These are phyloP conservation scores for Deilephila elpenor DNA, from an alignment of 2,888 invertebrate genomes.

Conservation along the genomic window DNA sequence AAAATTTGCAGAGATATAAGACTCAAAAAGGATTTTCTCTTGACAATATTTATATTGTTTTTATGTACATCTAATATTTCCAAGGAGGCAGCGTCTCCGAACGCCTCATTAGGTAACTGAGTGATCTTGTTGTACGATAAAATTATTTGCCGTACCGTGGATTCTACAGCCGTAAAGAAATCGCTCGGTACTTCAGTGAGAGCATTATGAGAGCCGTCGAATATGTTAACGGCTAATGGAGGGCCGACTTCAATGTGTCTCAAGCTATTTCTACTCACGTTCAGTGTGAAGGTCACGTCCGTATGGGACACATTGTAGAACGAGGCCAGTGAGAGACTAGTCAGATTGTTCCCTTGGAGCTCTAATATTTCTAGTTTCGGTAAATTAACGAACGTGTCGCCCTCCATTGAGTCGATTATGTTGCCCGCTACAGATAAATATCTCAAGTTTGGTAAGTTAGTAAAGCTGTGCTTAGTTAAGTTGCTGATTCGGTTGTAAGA, in stretches of 20 bases:
- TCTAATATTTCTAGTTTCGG: conserved; percentile 91
- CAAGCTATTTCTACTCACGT: conserved; percentile 90
- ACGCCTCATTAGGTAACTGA: conserved; percentile 89
- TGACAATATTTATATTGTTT: conserved; percentile 89
- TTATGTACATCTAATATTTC: conserved; percentile 90
- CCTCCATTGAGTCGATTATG: conserved; percentile 89
- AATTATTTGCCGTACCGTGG: conserved; percentile 87
- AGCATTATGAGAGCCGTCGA: conserved; percentile 89
- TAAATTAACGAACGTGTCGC: conserved; percentile 90
- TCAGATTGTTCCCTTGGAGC: conserved; percentile 91
- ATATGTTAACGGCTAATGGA: conserved; percentile 86
- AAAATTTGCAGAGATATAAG: conserved; percentile 90
- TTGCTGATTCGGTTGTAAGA: conserved; percentile 90
- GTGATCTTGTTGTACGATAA: conserved; percentile 90
- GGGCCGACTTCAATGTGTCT: conserved; percentile 76
- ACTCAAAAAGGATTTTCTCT: conserved; percentile 91
- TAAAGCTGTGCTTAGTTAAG: conserved; percentile 89
- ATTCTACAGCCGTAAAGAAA: conserved; percentile 87
- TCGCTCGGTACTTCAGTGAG: conserved; percentile 86
- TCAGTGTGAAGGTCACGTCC: conserved; percentile 88
- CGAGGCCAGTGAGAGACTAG: conserved; percentile 87
- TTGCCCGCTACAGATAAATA: conserved; percentile 94
- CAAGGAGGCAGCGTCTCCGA: conserved; percentile 88
- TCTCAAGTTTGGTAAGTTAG: conserved; percentile 90
- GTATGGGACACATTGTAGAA: conserved; percentile 88